Percentiles rank a stretch among this genome's conserved stretches.
Evolutionary conservation across 2,888 invertebrate species (phyloP).

Genomic region (Chrysolina oricalcia): DNA sequence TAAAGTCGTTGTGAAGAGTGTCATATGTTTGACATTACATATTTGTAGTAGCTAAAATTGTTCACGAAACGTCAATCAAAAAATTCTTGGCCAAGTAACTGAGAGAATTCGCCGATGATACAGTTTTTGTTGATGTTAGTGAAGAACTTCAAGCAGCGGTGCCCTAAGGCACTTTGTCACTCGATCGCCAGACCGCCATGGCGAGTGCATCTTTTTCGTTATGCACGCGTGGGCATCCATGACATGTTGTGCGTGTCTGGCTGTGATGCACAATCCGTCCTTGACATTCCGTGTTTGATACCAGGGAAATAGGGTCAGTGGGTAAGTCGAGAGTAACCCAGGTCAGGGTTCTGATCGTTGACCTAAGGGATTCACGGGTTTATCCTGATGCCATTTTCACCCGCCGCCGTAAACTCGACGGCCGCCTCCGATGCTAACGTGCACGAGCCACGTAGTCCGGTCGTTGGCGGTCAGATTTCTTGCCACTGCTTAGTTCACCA

Average conservation of each 20-base stretch:
- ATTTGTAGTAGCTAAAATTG: no score
- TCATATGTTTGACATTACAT: no score
- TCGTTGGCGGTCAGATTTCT: background rate
- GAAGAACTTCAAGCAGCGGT: background rate
- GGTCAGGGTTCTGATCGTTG: constrained; percentile 70
- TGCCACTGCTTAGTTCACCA: background rate
- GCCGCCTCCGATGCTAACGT: constrained; percentile 18
- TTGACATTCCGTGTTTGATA: constrained; percentile 58
- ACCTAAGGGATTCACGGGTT: constrained; percentile 69
- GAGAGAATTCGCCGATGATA: no score
- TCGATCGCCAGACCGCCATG: background rate
- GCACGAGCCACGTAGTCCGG: constrained; percentile 18
- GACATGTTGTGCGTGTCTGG: constrained; percentile 34
- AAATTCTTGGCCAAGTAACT: no score
- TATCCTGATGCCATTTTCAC: constrained; percentile 46
- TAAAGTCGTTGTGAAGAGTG: no score
- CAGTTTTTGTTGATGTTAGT: background rate
- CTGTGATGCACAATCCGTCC: constrained; percentile 49
- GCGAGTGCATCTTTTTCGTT: background rate
- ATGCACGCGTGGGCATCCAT: background rate
- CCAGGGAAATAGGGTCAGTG: constrained; percentile 66
- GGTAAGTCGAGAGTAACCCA: constrained; percentile 65
- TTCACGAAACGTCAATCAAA: no score
- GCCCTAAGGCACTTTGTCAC: background rate
- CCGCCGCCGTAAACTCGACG: constrained; percentile 25